Evolutionary conservation across 2,113 vertebrate species (phyloP), one percentile per base, ranked within the genome.

Genomic region (Melanotaenia duboulayi): DNA sequence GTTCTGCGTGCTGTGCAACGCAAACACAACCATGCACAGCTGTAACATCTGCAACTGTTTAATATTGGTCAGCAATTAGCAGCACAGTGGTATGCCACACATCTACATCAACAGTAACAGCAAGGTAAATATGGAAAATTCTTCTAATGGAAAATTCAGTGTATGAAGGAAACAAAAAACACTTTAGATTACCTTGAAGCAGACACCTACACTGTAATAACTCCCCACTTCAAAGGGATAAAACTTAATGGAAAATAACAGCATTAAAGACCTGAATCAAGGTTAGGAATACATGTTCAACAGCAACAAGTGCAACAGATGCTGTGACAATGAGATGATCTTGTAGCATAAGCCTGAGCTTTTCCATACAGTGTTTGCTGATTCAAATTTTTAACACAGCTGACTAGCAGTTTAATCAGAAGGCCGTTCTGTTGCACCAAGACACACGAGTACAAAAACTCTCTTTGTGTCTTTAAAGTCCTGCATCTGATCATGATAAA

Each of bases 81-180:
- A 83, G 81, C 63, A 64, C 64, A 66, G 59, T 79, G 65, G 60
- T 44, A 78, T 55, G 78, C 37, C 48, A 56, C 70, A 81, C 72
- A 75, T 74, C 57, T 71, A 83, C 81, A 72, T 71, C 69, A 73
- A 74, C 74, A 85, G 71, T 85, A 86, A 69, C 61, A 72, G 48
- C 20, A 71, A 71, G 81, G 80, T 59, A 75, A 84, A 86, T 71
- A 85, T 56, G 90, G 91, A 94, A 93, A 92, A 90, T 78, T 76
- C 55, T 74, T 76, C 59, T 82, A 77, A 90, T 77, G 88, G 90
- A 93, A 94, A 92, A 87, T 76, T 76, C 65, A 22, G 52, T 4
- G 60, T 70, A 63, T 60, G 74, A 79, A 74, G 23, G 57, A 84
- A 80, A 85, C 58, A 81, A 74, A 51, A 78, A 67, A 23, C 1